Conservation (phyloP, 2,888 invertebrate species). For the Megastigmus dorsalis region DNA sequence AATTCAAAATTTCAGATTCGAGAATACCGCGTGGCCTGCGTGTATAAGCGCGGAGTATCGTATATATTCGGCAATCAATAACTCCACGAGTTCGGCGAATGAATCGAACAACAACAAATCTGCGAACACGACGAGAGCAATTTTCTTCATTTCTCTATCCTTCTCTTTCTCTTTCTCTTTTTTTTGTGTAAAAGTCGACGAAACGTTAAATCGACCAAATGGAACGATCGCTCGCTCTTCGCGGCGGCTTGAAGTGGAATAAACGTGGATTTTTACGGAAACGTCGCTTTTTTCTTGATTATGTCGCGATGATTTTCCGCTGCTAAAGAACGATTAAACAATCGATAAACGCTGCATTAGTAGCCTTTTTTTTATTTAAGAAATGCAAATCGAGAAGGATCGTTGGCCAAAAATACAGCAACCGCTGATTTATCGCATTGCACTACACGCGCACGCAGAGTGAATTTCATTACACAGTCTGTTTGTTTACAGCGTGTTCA, state of each 20-base stretch:
- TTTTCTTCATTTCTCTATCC: too few relatives aligned
- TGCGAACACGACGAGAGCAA: neutral
- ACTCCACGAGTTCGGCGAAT: neutral
- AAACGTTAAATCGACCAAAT: neutral
- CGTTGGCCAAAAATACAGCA: conserved; percentile 1
- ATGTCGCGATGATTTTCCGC: too few relatives aligned
- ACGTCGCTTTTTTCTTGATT: too few relatives aligned
- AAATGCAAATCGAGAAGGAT: neutral
- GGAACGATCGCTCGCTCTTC: neutral
- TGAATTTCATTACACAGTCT: neutral
- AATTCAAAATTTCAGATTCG: neutral
- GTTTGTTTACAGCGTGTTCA: conserved; percentile 12
- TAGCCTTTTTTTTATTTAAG: too few relatives aligned
- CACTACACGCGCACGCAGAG: too few relatives aligned
- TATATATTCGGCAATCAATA: conserved; percentile 27
- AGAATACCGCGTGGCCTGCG: neutral
- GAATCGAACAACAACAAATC: neutral
- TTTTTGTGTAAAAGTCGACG: too few relatives aligned
- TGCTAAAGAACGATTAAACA: too few relatives aligned
- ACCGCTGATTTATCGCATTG: conserved; percentile 11
- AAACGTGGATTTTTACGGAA: too few relatives aligned
- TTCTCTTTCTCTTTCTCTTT: too few relatives aligned
- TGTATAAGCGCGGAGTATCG: neutral
- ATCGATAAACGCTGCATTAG: too few relatives aligned
- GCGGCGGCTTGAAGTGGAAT: too few relatives aligned